Evolutionary conservation across 2,888 invertebrate species (phyloP).

Genomic region (Timandra comae): DNA sequence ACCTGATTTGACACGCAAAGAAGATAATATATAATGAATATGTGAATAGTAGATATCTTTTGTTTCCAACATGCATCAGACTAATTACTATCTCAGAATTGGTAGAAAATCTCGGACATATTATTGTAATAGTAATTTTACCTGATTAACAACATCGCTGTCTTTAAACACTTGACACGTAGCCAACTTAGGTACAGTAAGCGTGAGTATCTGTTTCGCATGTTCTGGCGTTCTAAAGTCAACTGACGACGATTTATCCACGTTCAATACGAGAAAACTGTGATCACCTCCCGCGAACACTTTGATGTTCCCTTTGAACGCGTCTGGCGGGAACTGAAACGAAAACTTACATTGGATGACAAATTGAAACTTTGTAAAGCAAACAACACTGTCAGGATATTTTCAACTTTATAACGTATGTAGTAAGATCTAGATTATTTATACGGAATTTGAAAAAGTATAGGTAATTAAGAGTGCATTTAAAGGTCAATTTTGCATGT

Average conservation of each 20-base stretch:
- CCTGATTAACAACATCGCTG: constrained; percentile 81
- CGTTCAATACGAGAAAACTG: constrained; percentile 84
- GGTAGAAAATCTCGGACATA: too few relatives aligned
- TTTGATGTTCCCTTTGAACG: constrained; percentile 67
- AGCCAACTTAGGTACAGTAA: constrained; percentile 77
- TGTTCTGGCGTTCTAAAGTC: constrained; percentile 80
- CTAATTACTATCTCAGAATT: too few relatives aligned
- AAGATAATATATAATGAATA: too few relatives aligned
- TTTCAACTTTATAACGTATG: too few relatives aligned
- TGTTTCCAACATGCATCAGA: too few relatives aligned
- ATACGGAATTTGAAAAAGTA: too few relatives aligned
- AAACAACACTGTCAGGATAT: constrained; percentile 14
- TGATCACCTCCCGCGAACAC: constrained; percentile 93
- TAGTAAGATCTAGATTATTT: too few relatives aligned
- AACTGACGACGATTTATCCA: constrained; percentile 58
- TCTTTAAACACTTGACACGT: constrained; percentile 78
- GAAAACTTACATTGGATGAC: background rate
- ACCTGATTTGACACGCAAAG: too few relatives aligned
- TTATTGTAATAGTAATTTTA: too few relatives aligned
- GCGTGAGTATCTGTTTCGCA: constrained; percentile 80
- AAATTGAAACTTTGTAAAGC: background rate
- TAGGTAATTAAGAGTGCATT: too few relatives aligned
- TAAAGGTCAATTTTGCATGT: too few relatives aligned
- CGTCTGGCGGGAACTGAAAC: constrained; percentile 53
- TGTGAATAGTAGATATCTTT: too few relatives aligned